These are phyloP conservation scores for rat (Rattus norvegicus) DNA, from an alignment of 2,113 vertebrate genomes.

Conservation along the genomic window GRCr8 NC_086033.1:16017501-16018000, in stretches of 20 bases:
- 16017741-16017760: no score
- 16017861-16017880: not conserved
- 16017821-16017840: not conserved
- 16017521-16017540: not conserved
- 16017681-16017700: not conserved
- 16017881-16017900: not conserved
- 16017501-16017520: not conserved
- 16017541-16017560: not conserved
- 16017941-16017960: no score
- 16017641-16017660: not conserved
- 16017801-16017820: not conserved
- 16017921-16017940: not conserved
- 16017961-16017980: not conserved
- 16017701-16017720: not conserved
- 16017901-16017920: not conserved
- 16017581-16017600: not conserved
- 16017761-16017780: not conserved
- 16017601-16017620: not conserved
- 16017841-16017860: not conserved
- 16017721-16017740: not conserved
- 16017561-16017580: not conserved
- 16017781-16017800: not conserved
- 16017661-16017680: not conserved
- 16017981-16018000: no score
- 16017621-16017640: not conserved